Percentiles rank a stretch among this genome's conserved stretches.
phyloP scores from a whole-genome alignment of 1,140 invertebrate genomes.

The Mesaphorura yosii region DNA sequence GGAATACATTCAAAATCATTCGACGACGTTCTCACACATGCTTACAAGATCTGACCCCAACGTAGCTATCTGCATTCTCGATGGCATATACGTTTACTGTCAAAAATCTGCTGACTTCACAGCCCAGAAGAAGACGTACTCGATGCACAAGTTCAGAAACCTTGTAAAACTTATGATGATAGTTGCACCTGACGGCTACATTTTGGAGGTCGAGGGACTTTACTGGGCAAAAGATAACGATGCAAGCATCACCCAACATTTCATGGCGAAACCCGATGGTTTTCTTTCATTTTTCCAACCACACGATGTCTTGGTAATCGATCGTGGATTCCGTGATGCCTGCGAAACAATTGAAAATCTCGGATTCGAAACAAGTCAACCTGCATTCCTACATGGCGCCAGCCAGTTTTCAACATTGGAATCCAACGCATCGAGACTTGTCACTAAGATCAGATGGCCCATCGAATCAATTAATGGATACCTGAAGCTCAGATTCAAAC shows the following conservation, averaged over 20 bases:
- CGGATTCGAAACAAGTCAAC: conserved; percentile 23
- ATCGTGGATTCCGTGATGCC: conserved; percentile 11
- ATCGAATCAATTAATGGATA: conserved; percentile 35
- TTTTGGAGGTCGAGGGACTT: neutral
- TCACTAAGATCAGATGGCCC: conserved; percentile 35
- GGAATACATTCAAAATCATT: neutral
- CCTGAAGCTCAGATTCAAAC: conserved; percentile 11
- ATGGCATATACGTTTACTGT: conserved; percentile 16
- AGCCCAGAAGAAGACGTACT: neutral
- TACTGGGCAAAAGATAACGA: conserved; percentile 13
- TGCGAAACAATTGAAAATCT: neutral
- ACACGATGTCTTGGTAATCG: neutral
- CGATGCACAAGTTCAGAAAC: conserved; percentile 3
- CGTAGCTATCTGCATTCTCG: neutral
- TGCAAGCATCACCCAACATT: neutral
- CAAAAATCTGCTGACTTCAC: conserved; percentile 1
- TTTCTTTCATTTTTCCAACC: conserved; percentile 8
- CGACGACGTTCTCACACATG: neutral
- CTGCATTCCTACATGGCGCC: conserved; percentile 31
- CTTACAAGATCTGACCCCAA: neutral
- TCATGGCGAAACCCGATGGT: neutral
- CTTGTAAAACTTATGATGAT: conserved; percentile 3
- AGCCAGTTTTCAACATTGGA: conserved; percentile 32
- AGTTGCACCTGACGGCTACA: conserved; percentile 7
- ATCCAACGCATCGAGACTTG: conserved; percentile 33